Percentiles rank a stretch among this genome's conserved stretches.
Evolutionary conservation across 2,888 invertebrate genomes (phyloP).

Genomic region (Eumacrocentrus americanus): DNA sequence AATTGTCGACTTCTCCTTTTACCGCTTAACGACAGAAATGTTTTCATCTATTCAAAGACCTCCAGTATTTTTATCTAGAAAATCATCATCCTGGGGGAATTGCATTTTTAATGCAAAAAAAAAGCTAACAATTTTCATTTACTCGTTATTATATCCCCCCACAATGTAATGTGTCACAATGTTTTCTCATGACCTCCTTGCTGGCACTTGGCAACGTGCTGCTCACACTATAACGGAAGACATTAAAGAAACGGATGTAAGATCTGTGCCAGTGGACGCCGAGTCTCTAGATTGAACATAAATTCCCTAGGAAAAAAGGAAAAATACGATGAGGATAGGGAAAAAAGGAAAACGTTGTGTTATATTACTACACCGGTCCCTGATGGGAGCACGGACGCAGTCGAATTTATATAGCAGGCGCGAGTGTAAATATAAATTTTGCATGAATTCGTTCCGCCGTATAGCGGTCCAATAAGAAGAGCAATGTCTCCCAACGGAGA

Average conservation of each 20-base stretch:
- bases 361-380: background rate
- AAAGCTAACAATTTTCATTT: constrained; percentile 1
- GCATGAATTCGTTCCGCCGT: constrained; percentile 25
- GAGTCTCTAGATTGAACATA: constrained; percentile 20
- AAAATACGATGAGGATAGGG: background rate
- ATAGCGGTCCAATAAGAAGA: constrained; percentile 28
- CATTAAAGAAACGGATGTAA: constrained; percentile 24
- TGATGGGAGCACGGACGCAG: background rate
- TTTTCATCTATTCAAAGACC: background rate
- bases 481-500: constrained; percentile 36
- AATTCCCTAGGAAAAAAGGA: constrained; percentile 14
- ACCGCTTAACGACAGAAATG: too few relatives aligned
- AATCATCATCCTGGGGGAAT: too few relatives aligned
- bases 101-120: too few relatives aligned
- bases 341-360: background rate
- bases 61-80: too few relatives aligned
- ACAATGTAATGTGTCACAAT: too few relatives aligned
- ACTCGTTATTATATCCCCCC: background rate
- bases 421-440: constrained; percentile 25
- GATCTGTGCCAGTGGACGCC: constrained; percentile 15
- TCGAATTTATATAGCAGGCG: constrained; percentile 14
- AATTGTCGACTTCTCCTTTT: background rate
- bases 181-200: too few relatives aligned
- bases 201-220: too few relatives aligned
- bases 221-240: constrained; percentile 12